A percentile compares a stretch with the other conserved stretches of the same genome.
phyloP scores from a whole-genome alignment of 37 sponge, comb jelly and placozoan genomes.

The Mnemiopsis leidyi region DNA sequence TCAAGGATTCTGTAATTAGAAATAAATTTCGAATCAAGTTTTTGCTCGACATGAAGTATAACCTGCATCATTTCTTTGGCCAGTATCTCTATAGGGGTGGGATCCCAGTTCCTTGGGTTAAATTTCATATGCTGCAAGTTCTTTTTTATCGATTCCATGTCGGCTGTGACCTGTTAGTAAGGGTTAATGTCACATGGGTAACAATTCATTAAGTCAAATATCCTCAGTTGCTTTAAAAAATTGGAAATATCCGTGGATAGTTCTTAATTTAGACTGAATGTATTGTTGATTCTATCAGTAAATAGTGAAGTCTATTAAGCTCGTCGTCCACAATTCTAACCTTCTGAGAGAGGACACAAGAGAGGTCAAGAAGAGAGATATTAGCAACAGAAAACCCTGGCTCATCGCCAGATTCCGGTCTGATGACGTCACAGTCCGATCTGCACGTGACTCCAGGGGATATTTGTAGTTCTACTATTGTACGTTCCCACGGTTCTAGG shows the following conservation, averaged over 20 bases:
- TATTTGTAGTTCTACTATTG: background rate
- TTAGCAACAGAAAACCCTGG: background rate
- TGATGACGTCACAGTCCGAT: background rate
- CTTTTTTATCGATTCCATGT: background rate
- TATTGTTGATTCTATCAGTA: too few relatives aligned
- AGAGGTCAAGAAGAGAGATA: background rate
- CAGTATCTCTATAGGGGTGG: background rate
- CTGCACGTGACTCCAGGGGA: constrained; percentile 8
- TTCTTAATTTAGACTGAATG: too few relatives aligned
- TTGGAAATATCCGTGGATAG: too few relatives aligned
- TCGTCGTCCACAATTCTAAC: too few relatives aligned
- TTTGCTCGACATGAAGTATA: too few relatives aligned
- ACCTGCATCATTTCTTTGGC: constrained; percentile 20
- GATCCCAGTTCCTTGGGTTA: background rate
- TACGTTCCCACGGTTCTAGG: background rate
- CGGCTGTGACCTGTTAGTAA: background rate
- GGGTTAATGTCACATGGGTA: too few relatives aligned
- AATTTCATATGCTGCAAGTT: background rate
- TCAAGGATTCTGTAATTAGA: too few relatives aligned
- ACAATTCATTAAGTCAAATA: too few relatives aligned
- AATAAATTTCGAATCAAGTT: too few relatives aligned
- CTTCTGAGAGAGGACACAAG: background rate
- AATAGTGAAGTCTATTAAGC: too few relatives aligned
- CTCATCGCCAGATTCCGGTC: background rate
- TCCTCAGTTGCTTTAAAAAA: too few relatives aligned